Conservation (phyloP, 2,797 vertebrate species). For the Loriculus beryllinus region DNA sequence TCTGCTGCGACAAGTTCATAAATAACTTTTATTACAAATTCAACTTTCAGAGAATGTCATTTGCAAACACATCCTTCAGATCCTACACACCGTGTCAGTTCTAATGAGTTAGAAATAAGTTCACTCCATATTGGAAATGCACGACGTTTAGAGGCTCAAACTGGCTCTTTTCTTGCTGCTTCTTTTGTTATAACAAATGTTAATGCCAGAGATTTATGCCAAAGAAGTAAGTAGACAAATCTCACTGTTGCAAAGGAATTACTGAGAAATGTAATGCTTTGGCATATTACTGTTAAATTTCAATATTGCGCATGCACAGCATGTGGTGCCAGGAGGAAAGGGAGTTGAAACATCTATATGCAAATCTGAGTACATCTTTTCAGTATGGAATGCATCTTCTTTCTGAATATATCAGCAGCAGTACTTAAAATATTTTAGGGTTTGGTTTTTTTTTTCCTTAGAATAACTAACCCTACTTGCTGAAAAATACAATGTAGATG, state of each 20-base stretch:
- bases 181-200: background rate
- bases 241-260: background rate
- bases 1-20: background rate
- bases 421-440: background rate
- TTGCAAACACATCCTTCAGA: background rate
- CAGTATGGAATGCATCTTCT: background rate
- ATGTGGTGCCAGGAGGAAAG: background rate
- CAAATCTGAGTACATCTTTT: background rate
- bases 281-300: background rate
- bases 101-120: background rate
- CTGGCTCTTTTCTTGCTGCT: background rate
- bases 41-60: background rate
- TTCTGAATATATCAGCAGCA: background rate
- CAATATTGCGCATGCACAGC: background rate
- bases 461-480: background rate
- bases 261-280: background rate
- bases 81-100: background rate
- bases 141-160: background rate
- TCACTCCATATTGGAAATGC: background rate
- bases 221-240: background rate
- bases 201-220: background rate
- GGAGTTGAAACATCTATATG: background rate
- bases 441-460: background rate
- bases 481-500: background rate
- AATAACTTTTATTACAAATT: constrained; percentile 17